Evolutionary conservation across 1,140 invertebrate genomes (phyloP), one percentile per base, ranked within the genome.

Genomic region (Euschistus heros): DNA sequence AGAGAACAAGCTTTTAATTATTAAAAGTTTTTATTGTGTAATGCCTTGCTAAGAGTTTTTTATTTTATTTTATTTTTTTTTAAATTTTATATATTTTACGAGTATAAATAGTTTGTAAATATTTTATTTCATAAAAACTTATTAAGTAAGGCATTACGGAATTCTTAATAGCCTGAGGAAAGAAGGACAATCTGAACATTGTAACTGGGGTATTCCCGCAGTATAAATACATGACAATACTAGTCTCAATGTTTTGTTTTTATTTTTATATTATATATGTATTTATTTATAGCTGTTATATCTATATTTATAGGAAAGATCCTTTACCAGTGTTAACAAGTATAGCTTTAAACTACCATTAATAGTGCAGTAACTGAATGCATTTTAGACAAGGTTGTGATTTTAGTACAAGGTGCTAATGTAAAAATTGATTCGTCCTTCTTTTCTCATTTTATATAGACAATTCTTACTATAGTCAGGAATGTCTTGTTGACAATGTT

Each of bases 371-470:
- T 42, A 22, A 37, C 14, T 50, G 47, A 18, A 59, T 24, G n/a
- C 26, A 24, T 33, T 59, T 59, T 33, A 59, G 24, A 62, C 61
- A 46, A 44, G 61, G 47, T 50, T 59, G 55, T 33, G 22, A 59
- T 59, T 27, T 27, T 27, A 26, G 30, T 27, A 33, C 22, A 33
- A 59, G 55, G 55, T 59, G 55, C 22, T 59, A 59, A 59, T 59
- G 33, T 37, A 22, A 33, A 59, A 33, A 59, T 27, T 59, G 26
- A 22, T 59, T 30, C 8, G 26, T 59, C 65, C 65, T 66, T 66
- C 65, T 66, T 66, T 66, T 57, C 65, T 66, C 65, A 33, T 62
- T 62, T 62, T 62, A 33, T 55, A 27, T 65, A 22, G 26, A 26
- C 55, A 57, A 20, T 50, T 55, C 26, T 44, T 46, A 13, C 22